phyloP scores from a whole-genome alignment of 2,797 vertebrate species.

The Phoxinus dragarum region DNA sequence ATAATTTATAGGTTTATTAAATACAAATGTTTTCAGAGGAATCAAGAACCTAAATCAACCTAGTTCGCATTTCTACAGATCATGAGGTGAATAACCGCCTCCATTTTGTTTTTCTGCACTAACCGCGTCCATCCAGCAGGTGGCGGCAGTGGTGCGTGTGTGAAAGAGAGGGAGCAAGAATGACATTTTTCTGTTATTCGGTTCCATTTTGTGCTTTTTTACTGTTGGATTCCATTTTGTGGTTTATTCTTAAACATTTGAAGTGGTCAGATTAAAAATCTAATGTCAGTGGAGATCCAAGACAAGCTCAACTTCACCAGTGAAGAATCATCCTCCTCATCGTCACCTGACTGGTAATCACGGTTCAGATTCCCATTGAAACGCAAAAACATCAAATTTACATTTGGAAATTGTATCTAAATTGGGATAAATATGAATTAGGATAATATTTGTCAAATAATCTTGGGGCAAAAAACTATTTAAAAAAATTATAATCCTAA shows the following conservation, averaged over 20 bases:
- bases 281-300: not conserved
- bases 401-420: not conserved
- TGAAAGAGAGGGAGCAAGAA: slow-evolving; percentile 16
- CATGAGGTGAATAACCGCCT: not conserved
- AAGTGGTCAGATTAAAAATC: not conserved
- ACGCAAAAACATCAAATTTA: not conserved
- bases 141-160: not conserved
- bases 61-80: not conserved
- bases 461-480: not conserved
- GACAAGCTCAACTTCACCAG: not conserved
- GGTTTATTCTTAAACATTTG: slow-evolving; percentile 12
- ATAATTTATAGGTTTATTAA: too few species aligned
- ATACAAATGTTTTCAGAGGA: not conserved
- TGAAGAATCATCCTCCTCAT: not conserved
- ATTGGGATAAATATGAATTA: not conserved
- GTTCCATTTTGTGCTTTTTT: slow-evolving; percentile 62
- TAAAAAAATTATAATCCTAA: not conserved
- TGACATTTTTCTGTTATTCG: slow-evolving; percentile 58
- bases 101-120: not conserved
- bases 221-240: slow-evolving; percentile 64
- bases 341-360: not conserved
- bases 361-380: not conserved
- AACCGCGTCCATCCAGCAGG: slow-evolving; percentile 18
- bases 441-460: not conserved
- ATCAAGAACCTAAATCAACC: slow-evolving; percentile 20